Evolutionary conservation across 2,888 invertebrate species (phyloP), one percentile per base, ranked within the genome.

Genomic region (Tryphoninae sp.): DNA sequence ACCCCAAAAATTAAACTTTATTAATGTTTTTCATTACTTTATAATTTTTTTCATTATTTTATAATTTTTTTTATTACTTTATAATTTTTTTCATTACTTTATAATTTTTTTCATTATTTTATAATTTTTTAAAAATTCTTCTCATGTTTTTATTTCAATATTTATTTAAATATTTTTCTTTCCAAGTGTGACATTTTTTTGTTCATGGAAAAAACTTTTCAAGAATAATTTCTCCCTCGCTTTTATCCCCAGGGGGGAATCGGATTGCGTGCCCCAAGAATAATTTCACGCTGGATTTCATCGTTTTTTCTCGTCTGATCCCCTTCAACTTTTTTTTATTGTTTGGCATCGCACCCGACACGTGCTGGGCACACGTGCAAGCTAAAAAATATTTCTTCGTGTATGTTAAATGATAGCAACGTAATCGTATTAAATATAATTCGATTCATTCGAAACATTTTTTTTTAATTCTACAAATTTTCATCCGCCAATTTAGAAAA

Each of bases 251-350:
- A n/a, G 55, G 51, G 67, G 67, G 55, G 19, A 68, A 68, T 68
- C 64, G 64, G 51, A 51, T 51, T 22, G 4, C 68, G 53, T 68
- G 40, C 55, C 55, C 71, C 71, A 59, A 23, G 59, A 45, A 59
- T 59, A 71, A 71, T 45, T 71, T 71, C 42, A 59, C 59, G 71
- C 59, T 26, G 11, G 33, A n/a, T 71, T 49, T 71, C 59, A 45
- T 71, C 58, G 71, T 26, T 59, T 58, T 19, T 42, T 22, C 42
- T 58, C 65, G 11, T n/a, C 23, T 49, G 49, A n/a, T 8, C 16
- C 55, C 49, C 13, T 33, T n/a, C 23, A 13, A 33, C 16, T 61
- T n/a, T 13, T 26, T 19, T 19, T 19, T 19, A 19, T 61, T 61
- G 33, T 33, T 33, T 33, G 2, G 1, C 23, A 16, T 40, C 33